phyloP scores from a whole-genome alignment of 2,797 vertebrate genomes.

The Synanceia verrucosa region DNA sequence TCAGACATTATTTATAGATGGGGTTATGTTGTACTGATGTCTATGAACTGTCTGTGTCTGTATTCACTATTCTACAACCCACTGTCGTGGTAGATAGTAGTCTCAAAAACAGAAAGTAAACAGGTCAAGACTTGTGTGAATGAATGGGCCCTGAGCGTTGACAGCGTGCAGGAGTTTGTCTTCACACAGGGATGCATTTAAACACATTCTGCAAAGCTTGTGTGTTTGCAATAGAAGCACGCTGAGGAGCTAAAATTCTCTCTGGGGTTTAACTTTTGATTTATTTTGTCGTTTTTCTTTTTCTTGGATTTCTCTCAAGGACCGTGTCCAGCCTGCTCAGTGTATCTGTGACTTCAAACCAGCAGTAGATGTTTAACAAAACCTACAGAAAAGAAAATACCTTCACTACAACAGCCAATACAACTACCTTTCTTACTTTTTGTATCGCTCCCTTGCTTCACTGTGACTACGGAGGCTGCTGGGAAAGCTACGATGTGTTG shows the following conservation, averaged over 20 bases:
- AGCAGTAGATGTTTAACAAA: slow-evolving; percentile 61
- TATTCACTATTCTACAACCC: slow-evolving; percentile 47
- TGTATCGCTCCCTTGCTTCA: slow-evolving; percentile 66
- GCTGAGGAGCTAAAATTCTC: slow-evolving; percentile 26
- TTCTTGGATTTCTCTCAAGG: slow-evolving; percentile 52
- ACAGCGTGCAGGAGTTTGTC: slow-evolving; percentile 27
- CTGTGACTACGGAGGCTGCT: slow-evolving; percentile 78
- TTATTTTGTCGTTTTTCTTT: slow-evolving; percentile 14
- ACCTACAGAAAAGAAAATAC: slow-evolving; percentile 18
- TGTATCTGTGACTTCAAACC: slow-evolving; percentile 53
- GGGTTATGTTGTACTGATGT: slow-evolving; percentile 59
- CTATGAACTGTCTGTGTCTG: slow-evolving; percentile 58
- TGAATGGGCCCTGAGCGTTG: background rate
- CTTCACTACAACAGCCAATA: slow-evolving; percentile 45
- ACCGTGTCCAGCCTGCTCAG: slow-evolving; percentile 55
- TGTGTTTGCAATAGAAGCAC: slow-evolving; percentile 12
- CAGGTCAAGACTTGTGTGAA: background rate
- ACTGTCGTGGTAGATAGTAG: slow-evolving; percentile 21
- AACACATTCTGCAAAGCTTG: slow-evolving; percentile 17
- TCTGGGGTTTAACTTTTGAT: slow-evolving; percentile 39
- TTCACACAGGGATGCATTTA: slow-evolving; percentile 8
- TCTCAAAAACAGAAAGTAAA: slow-evolving; percentile 13
- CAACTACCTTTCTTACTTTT: slow-evolving; percentile 62
- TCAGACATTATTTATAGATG: slow-evolving; percentile 43
- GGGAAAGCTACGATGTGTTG: slow-evolving; percentile 58